Conservation (phyloP, 2,797 vertebrate genomes). For the Limnodromus scolopaceus region DNA sequence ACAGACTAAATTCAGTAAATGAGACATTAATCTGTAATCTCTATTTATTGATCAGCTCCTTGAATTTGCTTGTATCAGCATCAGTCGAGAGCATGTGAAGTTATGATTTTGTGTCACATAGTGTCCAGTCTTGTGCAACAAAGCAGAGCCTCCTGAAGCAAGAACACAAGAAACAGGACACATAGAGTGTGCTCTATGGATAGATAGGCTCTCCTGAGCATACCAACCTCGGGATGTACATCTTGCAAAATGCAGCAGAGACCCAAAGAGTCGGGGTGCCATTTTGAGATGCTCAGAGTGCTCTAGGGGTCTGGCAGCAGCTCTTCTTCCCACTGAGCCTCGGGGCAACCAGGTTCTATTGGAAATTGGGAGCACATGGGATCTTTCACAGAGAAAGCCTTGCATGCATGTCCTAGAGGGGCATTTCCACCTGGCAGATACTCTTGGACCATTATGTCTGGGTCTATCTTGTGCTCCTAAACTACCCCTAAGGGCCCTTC, state of each 20-base stretch:
- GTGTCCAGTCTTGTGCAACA: not conserved
- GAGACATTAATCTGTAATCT: not conserved
- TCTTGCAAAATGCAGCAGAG: not conserved
- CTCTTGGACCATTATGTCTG: not conserved
- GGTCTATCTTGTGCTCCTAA: not conserved
- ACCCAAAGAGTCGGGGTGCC: rapidly evolving
- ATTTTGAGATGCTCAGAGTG: not conserved
- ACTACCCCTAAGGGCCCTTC: not conserved
- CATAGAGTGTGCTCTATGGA: not conserved
- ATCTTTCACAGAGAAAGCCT: not conserved
- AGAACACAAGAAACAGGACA: not conserved
- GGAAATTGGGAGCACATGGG: not conserved
- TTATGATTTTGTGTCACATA: not conserved
- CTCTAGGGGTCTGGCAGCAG: not conserved
- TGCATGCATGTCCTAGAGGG: not conserved
- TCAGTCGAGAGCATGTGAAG: not conserved
- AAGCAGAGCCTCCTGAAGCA: not conserved
- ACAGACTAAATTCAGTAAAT: not conserved
- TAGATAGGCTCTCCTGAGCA: not conserved
- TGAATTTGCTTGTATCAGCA: not conserved
- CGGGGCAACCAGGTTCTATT: not conserved
- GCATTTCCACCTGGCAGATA: not conserved
- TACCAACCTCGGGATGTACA: not conserved
- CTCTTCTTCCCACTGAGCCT: not conserved
- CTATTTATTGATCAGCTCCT: not conserved